These are phyloP conservation scores for Idaea aversata DNA, from an alignment of 2,888 invertebrate genomes.

Conservation along the genomic window DNA sequence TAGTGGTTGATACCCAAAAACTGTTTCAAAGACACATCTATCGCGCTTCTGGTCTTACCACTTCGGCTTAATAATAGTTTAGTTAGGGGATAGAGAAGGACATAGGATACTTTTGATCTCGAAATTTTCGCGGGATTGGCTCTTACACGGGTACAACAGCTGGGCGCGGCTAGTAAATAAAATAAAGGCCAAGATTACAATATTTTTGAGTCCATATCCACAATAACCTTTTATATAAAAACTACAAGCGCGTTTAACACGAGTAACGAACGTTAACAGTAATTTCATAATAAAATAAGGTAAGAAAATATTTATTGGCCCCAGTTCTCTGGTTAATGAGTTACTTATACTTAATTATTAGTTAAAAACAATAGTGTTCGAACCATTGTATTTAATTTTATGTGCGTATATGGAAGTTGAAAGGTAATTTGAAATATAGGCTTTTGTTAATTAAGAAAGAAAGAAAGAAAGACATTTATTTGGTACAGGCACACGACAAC, in stretches of 20 bases:
- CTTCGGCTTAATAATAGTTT: too few relatives aligned
- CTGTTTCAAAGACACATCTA: too few relatives aligned
- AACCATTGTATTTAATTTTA: slow-evolving; percentile 29
- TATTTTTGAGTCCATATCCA: slow-evolving; percentile 39
- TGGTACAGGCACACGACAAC: too few relatives aligned
- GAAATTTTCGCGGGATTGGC: too few relatives aligned
- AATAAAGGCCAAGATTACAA: too few relatives aligned
- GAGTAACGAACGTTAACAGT: slow-evolving; percentile 61
- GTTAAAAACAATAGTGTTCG: slow-evolving; percentile 60
- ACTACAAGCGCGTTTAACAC: slow-evolving; percentile 49
- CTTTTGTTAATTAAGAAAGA: slow-evolving; percentile 3
- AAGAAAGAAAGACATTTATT: too few relatives aligned
- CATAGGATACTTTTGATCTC: too few relatives aligned
- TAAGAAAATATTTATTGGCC: slow-evolving; percentile 60
- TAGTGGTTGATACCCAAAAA: too few relatives aligned
- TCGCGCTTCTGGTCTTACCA: too few relatives aligned
- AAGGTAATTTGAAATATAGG: slow-evolving; percentile 12
- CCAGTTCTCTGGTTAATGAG: slow-evolving; percentile 67
- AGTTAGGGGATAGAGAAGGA: too few relatives aligned
- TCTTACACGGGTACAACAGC: too few relatives aligned
- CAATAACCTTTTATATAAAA: slow-evolving; percentile 32
- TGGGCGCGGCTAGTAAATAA: too few relatives aligned
- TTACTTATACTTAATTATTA: slow-evolving; percentile 73
- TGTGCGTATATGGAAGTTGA: slow-evolving; percentile 9
- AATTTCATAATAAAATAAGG: slow-evolving; percentile 69